phyloP scores from a whole-genome alignment of 2,888 invertebrate species.

The Mesorhabditis spiculigera region DNA sequence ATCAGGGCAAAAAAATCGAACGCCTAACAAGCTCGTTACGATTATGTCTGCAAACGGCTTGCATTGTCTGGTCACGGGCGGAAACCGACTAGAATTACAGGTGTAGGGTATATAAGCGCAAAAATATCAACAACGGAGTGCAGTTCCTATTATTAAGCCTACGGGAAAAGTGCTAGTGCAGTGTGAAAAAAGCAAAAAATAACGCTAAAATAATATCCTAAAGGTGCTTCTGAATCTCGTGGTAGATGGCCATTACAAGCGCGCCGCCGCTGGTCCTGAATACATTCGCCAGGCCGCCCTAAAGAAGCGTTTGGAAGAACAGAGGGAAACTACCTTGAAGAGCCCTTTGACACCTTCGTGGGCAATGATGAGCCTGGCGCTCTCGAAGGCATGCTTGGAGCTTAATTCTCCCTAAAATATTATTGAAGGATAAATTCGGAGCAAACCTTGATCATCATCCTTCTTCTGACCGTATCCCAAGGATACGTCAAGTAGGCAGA shows the following conservation, averaged over 20 bases:
- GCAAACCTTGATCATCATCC: constrained; percentile 99
- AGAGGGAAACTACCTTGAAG: constrained; percentile 18
- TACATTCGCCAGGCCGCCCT: constrained; percentile 35
- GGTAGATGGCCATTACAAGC: constrained; percentile 40
- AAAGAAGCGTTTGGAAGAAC: neutral
- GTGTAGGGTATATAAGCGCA: too few relatives aligned
- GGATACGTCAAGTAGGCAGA: constrained; percentile 73
- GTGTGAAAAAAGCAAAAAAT: neutral
- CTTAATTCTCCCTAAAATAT: neutral
- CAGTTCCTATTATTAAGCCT: neutral
- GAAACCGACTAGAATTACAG: too few relatives aligned
- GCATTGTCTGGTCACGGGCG: too few relatives aligned
- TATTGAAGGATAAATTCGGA: neutral
- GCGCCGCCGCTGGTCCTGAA: constrained; percentile 40
- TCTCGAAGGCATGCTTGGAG: constrained; percentile 10
- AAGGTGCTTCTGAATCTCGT: constrained; percentile 40
- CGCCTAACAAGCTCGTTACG: too few relatives aligned
- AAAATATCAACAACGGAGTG: too few relatives aligned
- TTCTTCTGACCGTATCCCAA: constrained; percentile 87
- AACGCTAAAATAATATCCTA: constrained; percentile 9
- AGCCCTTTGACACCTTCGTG: constrained; percentile 35
- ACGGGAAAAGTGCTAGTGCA: neutral
- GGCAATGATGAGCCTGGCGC: constrained; percentile 27
- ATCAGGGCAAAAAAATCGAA: too few relatives aligned
- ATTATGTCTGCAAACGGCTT: too few relatives aligned